Base-by-base conservation (phyloP, 2,113 vertebrate species). In the Hydrochoerus hydrochaeris region DNA sequence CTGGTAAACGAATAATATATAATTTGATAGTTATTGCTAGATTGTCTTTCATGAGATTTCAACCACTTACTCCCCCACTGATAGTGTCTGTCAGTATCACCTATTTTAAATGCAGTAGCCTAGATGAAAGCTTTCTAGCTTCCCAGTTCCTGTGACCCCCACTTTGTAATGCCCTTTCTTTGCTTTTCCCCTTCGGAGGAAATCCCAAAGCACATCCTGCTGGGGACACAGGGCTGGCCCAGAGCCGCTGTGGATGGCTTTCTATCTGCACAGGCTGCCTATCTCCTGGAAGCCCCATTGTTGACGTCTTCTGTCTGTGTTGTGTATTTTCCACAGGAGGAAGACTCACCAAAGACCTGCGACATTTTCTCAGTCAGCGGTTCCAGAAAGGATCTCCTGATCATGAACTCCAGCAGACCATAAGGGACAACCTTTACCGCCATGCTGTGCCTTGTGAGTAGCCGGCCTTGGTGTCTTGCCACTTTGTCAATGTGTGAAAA, bases 381-480 rank as follows among this genome's bases (percentile, higher is more conserved):
- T 99, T 99, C 98, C 99, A 99, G 98, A 99, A 99, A 96, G 99
- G 99, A 0, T 99, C 99, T 0, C 98, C 99, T 0, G 99, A 99
- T 94, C 99, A 99, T 69, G 99, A 99, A 32, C 98, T 99, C 94
- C 99, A 99, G 98, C 99, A 99, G 98, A 99, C 99, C 95, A 99
- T 99, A 95, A 98, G 99, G 95, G 99, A 99, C 96, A 99, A 99
- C 98, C 99, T 99, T 49, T 99, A 99, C 95, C 99, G 99, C 98
- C 99, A 99, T 93, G 99, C 99, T 93, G 99, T 99, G 99, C 99
- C 99, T 99, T 99, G 99, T 99, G 98, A 99, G 99, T 99, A 98
- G 86, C 62, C 17, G 2, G n/a, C 24, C 30, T 52, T 52, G 38
- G n/a, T 3, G 0, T 63, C 44, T 77, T 20, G 10, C 60, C 44